Evolutionary conservation across 2,797 vertebrate genomes (phyloP).

Genomic region (Toxotes lorentzi): DNA sequence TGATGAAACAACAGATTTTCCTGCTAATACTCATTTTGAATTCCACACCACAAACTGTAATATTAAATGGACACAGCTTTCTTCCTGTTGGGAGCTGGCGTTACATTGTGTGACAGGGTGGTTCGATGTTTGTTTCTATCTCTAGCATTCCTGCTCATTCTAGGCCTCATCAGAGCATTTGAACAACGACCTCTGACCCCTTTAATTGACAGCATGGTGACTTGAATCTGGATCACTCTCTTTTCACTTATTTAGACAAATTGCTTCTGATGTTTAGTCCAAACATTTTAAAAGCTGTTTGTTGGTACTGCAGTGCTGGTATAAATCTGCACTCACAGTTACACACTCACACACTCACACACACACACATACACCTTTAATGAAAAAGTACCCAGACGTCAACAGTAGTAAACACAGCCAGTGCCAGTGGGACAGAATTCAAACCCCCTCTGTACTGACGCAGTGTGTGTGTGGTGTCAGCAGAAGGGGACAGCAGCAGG

Average conservation of each 20-base stretch:
- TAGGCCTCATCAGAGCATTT: neutral
- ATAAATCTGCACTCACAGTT: conserved; percentile 9
- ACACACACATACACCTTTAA: conserved; percentile 21
- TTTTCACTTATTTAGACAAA: conserved; percentile 4
- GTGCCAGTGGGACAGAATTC: conserved; percentile 47
- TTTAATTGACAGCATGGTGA: neutral
- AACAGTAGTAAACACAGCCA: conserved; percentile 52
- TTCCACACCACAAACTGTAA: neutral
- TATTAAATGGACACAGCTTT: neutral
- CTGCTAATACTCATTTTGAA: neutral
- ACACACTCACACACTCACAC: no score
- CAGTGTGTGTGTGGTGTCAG: conserved; percentile 27
- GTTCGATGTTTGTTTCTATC: neutral
- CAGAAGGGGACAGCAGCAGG: conserved; percentile 46
- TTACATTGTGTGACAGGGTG: neutral
- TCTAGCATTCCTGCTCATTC: neutral
- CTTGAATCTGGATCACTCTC: neutral
- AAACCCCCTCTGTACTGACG: conserved; percentile 18
- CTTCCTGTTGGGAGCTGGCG: neutral
- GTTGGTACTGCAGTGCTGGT: conserved; percentile 1
- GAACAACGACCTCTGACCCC: neutral
- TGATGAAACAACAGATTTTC: conserved; percentile 10
- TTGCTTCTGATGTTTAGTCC: neutral
- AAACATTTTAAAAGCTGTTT: neutral
- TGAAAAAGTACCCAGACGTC: conserved; percentile 38